Base-by-base conservation (phyloP, 2,888 invertebrate species). In the Thereva unica region DNA sequence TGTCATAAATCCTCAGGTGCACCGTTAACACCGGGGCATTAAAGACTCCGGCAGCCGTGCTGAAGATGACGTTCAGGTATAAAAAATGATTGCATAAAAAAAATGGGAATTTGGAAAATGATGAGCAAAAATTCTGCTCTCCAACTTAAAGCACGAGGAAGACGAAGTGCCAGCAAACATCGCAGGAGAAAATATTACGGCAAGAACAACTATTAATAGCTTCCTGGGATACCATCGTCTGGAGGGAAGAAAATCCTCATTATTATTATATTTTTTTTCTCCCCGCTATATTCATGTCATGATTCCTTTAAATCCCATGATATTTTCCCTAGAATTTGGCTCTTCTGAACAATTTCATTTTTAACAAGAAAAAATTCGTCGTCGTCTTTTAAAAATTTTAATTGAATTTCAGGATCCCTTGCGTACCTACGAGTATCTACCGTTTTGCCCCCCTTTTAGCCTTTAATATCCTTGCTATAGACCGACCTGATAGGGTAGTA, bases 341-440 rank as follows among this genome's bases (percentile, higher is more conserved):
- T 49, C 41, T 61, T 61, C 61, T 42, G 42, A 61, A 38, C 61
- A 50, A 61, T 61, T 61, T 61, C 61, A 45, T 50, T 61, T 61
- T 23, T 23, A 23, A 23, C 23, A 34, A 49, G 50, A 10, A 61
- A 50, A 41, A 61, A 61, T 61, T 38, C 61, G 23, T 23, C 50
- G 61, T 61, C 61, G 42, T 61, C 61, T 61, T 61, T 61, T 61
- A 61, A 61, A 61, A 61, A 61, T 50, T 61, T 61, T 61, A 61
- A 61, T 61, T 61, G 61, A 61, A 61, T 61, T 61, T 61, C 59
- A 59, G 47, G 38, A 38, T 59, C 49, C 23, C 50, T 23, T 53
- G n/a, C n/a, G 10, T 10, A 10, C 23, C 23, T 23, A 23, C 23
- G 23, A 23, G 23, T 23, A 23, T 23, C 53, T 40, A 10, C n/a